phyloP scores from a whole-genome alignment of 2,888 invertebrate species.

The Lasioglossum calceatum region DNA sequence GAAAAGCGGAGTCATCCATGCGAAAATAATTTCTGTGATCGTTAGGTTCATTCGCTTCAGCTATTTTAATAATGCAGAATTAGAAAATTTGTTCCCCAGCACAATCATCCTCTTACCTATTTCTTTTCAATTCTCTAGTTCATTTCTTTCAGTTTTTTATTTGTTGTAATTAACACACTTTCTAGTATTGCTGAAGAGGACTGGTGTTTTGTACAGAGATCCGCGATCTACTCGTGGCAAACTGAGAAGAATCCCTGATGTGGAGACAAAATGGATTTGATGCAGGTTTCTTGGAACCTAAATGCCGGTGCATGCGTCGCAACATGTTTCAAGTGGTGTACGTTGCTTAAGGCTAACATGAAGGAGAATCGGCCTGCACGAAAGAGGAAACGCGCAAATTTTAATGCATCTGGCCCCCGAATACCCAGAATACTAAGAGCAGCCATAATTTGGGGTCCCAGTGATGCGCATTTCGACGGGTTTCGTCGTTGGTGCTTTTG shows the following conservation, averaged over 20 bases:
- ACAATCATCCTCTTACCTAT: not conserved
- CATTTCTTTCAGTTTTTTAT: not conserved
- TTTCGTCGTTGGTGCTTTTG: not conserved
- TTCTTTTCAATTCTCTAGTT: not conserved
- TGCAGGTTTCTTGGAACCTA: too few species aligned
- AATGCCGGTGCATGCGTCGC: too few species aligned
- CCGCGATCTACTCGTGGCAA: not conserved
- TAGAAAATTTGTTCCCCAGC: too few species aligned
- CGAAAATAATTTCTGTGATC: not conserved
- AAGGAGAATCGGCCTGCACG: not conserved
- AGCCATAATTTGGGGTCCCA: not conserved
- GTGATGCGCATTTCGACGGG: not conserved
- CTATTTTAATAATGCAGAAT: not conserved
- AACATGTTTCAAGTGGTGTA: too few species aligned
- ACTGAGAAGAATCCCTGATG: not conserved
- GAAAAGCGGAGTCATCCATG: not conserved
- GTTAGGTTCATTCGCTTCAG: not conserved
- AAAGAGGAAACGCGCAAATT: constrained; percentile 4
- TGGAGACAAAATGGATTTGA: too few species aligned
- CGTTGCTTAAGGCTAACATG: not conserved
- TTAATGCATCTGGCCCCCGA: not conserved
- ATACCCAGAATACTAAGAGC: not conserved
- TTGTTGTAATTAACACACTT: not conserved
- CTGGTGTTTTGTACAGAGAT: too few species aligned
- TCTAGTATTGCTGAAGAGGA: not conserved